These are phyloP conservation scores for Naja naja DNA, from an alignment of 2,113 vertebrate species.

Conservation along the genomic window DNA sequence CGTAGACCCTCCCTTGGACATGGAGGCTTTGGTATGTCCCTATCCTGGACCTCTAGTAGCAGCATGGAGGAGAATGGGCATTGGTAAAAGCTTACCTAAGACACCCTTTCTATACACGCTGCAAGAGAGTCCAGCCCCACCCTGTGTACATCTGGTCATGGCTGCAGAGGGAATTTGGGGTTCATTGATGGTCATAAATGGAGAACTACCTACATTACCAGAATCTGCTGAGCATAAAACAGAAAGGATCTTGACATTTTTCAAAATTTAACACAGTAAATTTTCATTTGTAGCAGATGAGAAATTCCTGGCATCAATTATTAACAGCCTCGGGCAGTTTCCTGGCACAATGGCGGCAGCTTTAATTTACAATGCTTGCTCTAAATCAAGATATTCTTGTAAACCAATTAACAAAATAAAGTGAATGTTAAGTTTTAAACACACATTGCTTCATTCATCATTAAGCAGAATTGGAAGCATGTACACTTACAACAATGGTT, in stretches of 20 bases:
- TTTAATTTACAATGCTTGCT: conserved; percentile 7
- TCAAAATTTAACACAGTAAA: not conserved
- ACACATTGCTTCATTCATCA: not conserved
- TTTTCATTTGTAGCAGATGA: not conserved
- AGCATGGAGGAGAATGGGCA: no score
- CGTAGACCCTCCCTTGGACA: no score
- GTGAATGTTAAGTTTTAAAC: not conserved
- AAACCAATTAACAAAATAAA: conserved; percentile 36
- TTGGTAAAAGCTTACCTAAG: no score
- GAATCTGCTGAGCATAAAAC: not conserved
- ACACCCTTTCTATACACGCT: no score
- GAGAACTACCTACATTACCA: not conserved
- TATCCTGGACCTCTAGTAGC: no score
- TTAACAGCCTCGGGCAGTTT: not conserved
- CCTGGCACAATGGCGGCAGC: not conserved
- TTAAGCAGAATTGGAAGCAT: conserved; percentile 12
- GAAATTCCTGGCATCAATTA: conserved; percentile 2
- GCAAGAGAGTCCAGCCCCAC: no score
- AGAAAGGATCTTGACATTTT: not conserved
- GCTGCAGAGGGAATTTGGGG: no score
- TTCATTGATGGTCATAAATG: not conserved
- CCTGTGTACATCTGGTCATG: no score
- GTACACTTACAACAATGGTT: not conserved
- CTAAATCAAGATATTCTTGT: conserved; percentile 14
- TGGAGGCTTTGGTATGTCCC: no score